A percentile compares a stretch with the other conserved stretches of the same genome.
Conservation (phyloP, 2,888 invertebrate species). For the Saturnia pavonia region DNA sequence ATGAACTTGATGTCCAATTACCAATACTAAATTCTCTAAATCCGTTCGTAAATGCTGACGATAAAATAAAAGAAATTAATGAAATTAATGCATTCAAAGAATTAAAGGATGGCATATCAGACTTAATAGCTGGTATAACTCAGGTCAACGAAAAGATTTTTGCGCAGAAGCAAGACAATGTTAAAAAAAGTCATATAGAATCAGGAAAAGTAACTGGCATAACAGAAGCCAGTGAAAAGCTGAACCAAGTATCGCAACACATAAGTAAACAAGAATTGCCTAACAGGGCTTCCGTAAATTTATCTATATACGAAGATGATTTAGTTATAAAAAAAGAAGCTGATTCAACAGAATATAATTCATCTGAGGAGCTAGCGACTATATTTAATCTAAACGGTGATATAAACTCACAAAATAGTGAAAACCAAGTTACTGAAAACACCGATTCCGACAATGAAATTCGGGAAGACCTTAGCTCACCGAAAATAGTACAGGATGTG, state of each 20-base stretch:
- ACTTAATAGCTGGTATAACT: conserved; percentile 76
- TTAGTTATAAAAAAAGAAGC: conserved; percentile 67
- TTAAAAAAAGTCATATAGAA: conserved; percentile 36
- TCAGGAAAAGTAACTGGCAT: conserved; percentile 50
- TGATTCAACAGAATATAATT: conserved; percentile 83
- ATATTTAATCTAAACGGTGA: conserved; percentile 78
- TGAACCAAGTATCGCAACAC: conserved; percentile 56
- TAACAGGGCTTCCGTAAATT: conserved; percentile 64
- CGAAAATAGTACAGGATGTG: conserved; percentile 72
- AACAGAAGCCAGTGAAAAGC: conserved; percentile 59
- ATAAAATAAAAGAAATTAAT: conserved; percentile 68
- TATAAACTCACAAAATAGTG: conserved; percentile 2
- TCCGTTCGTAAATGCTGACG: conserved; percentile 65
- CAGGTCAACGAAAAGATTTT: conserved; percentile 76
- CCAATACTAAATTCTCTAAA: conserved; percentile 60
- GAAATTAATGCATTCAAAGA: conserved; percentile 77
- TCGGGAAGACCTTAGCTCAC: conserved; percentile 70
- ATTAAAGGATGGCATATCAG: conserved; percentile 76
- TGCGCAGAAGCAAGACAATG: conserved; percentile 50
- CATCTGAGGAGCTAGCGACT: conserved; percentile 84
- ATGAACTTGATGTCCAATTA: conserved; percentile 33
- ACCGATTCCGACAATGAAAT: conserved; percentile 46
- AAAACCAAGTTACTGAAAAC: conserved; percentile 34
- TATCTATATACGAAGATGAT: conserved; percentile 74
- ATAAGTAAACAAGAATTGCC: conserved; percentile 45